Conservation (phyloP, 2,888 invertebrate species). For the Tillus elongatus region DNA sequence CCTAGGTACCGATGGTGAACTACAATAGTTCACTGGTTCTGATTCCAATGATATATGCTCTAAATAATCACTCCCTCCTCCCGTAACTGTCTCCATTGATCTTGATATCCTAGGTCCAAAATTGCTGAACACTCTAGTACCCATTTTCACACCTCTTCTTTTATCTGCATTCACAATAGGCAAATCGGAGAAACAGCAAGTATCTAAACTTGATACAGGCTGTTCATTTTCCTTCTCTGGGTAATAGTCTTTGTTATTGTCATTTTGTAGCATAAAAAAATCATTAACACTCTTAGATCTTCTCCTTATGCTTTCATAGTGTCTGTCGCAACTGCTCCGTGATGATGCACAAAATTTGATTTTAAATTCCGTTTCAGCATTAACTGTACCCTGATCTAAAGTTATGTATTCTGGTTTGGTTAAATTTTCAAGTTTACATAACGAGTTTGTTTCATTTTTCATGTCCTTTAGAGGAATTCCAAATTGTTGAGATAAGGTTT, state of each 20-base stretch:
- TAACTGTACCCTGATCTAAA: conserved; percentile 29
- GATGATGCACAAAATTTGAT: conserved; percentile 35
- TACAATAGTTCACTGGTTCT: conserved; percentile 37
- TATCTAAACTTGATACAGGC: conserved; percentile 41
- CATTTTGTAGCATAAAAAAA: conserved; percentile 39
- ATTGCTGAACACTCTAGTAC: conserved; percentile 54
- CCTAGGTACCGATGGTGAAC: conserved; percentile 34
- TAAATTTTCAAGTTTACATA: conserved; percentile 37
- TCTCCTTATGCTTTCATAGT: conserved; percentile 23
- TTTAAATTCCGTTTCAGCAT: conserved; percentile 37
- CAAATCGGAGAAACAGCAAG: conserved; percentile 33
- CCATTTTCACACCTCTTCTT: conserved; percentile 65
- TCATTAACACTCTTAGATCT: conserved; percentile 47
- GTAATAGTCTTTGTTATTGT: conserved; percentile 41
- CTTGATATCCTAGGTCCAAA: conserved; percentile 33
- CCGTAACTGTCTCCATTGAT: conserved; percentile 39
- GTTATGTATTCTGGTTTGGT: conserved; percentile 28
- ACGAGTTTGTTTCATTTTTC: conserved; percentile 40
- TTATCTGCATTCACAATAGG: conserved; percentile 28
- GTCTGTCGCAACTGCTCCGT: conserved; percentile 19
- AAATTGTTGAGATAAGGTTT: conserved; percentile 53
- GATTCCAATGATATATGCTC: conserved; percentile 39
- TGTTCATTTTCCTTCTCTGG: conserved; percentile 64
- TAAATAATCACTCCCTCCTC: conserved; percentile 31
- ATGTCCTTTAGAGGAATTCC: conserved; percentile 47